Percentiles rank a stretch among this genome's conserved stretches.
Conservation (phyloP, 1,140 invertebrate species). For the Melipona quadrifasciata region DNA sequence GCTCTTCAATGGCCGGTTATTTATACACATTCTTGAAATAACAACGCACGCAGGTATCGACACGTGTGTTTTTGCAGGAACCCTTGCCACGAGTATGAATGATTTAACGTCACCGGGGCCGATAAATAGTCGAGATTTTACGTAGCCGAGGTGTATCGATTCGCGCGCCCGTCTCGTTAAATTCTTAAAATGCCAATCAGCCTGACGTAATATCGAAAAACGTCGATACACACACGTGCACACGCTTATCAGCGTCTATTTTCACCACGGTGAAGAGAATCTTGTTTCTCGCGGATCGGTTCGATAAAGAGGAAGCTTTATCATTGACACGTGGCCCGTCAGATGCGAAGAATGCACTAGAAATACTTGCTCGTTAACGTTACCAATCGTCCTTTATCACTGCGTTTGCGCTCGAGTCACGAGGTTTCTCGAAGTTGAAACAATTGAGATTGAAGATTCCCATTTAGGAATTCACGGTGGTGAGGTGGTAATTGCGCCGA, state of each 20-base stretch:
- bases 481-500: no score
- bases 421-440: no score
- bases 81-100: background rate
- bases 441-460: no score
- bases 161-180: background rate
- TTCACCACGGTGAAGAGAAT: background rate
- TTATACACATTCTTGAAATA: conserved; percentile 11
- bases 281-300: background rate
- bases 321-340: background rate
- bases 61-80: background rate
- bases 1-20: background rate
- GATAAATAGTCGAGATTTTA: conserved; percentile 18
- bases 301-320: background rate
- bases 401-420: no score
- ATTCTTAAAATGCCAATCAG: conserved; percentile 3
- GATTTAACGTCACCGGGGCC: conserved; percentile 5
- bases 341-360: background rate
- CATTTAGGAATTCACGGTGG: no score
- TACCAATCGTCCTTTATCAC: no score
- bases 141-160: background rate
- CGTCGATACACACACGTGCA: background rate
- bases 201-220: background rate
- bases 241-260: background rate
- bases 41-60: background rate
- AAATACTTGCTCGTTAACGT: no score